Conservation (phyloP, 2,888 invertebrate genomes). For the Hetaerina titia region DNA sequence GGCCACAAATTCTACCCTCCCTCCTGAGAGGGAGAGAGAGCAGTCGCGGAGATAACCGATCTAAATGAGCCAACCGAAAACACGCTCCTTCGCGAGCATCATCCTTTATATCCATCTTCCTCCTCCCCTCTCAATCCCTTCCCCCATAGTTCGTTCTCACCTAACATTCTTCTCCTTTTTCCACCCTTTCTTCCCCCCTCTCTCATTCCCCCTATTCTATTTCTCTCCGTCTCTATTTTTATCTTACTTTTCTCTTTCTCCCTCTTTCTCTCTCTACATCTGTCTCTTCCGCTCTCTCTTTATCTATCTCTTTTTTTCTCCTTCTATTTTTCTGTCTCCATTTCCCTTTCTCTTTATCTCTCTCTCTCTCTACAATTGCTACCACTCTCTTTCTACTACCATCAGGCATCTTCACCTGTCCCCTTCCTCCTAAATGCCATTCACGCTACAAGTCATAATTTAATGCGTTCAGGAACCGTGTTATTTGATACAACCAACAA, state of each 20-base stretch:
- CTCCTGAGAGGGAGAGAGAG: background rate
- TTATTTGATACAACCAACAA: too few species aligned
- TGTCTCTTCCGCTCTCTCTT: background rate
- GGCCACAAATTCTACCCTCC: conserved; percentile 39
- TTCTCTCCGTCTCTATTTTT: background rate
- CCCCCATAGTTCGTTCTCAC: background rate
- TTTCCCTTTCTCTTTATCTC: too few species aligned
- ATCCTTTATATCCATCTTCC: background rate
- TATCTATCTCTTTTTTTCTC: too few species aligned
- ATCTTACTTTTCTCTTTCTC: background rate
- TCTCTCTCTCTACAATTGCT: too few species aligned
- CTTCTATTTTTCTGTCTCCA: too few species aligned
- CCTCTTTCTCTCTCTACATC: background rate
- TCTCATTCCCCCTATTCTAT: background rate
- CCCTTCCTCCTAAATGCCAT: too few species aligned
- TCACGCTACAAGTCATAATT: too few species aligned
- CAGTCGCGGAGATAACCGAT: conserved; percentile 49
- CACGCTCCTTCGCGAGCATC: background rate
- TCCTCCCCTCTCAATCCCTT: background rate
- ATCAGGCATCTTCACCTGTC: too few species aligned
- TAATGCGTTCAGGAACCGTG: too few species aligned
- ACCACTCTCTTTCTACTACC: too few species aligned
- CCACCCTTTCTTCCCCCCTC: background rate
- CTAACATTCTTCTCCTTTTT: background rate
- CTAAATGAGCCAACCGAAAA: conserved; percentile 48